Conservation (phyloP, 2,888 invertebrate genomes). For the Scaptodrosophila latifasciaeformis region DNA sequence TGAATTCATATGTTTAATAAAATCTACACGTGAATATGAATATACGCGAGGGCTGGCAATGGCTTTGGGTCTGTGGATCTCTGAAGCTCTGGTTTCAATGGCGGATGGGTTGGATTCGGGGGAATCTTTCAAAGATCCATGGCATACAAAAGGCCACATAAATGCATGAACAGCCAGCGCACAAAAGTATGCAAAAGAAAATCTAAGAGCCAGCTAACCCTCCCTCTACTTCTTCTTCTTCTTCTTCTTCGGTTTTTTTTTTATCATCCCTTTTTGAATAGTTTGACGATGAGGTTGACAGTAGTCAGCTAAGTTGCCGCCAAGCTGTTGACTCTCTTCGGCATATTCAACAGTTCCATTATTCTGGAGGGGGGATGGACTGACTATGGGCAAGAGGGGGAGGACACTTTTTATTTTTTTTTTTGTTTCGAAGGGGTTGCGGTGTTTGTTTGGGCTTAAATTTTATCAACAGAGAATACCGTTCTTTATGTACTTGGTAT, state of each 20-base stretch:
- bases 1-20: constrained; percentile 70
- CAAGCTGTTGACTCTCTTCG: not conserved
- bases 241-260: no score
- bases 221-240: no score
- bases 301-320: not conserved
- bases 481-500: no score
- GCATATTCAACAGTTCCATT: constrained; percentile 6
- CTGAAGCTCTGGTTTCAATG: no score
- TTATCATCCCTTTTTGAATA: constrained; percentile 2
- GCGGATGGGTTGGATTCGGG: no score
- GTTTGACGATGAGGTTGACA: not conserved
- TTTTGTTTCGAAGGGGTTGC: not conserved
- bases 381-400: not conserved
- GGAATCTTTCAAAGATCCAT: no score
- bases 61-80: no score
- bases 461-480: no score
- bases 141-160: not conserved
- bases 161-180: constrained; percentile 4
- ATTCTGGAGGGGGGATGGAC: no score
- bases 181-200: constrained; percentile 6
- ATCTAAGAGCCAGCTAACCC: no score
- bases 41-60: constrained; percentile 13
- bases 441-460: not conserved
- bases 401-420: not conserved
- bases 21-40: constrained; percentile 62